A percentile compares a stretch with the other conserved stretches of the same genome.
Conservation (phyloP, 2,888 invertebrate genomes). For the Dicycla oo region DNA sequence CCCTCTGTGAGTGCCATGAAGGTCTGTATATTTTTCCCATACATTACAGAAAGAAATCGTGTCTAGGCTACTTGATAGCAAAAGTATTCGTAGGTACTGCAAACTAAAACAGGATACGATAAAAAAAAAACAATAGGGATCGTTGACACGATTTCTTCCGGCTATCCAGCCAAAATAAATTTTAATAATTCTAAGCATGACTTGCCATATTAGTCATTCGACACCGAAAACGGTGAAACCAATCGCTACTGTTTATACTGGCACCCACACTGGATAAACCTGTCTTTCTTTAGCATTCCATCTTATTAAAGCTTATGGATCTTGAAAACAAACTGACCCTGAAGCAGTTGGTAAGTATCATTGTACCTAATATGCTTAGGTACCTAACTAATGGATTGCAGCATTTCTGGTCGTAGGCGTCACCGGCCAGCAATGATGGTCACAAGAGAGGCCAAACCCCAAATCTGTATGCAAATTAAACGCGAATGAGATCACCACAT, state of each 20-base stretch:
- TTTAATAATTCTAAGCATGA: constrained; percentile 61
- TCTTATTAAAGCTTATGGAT: constrained; percentile 23
- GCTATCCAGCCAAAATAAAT: constrained; percentile 23
- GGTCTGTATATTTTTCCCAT: too few relatives aligned
- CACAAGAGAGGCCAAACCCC: constrained; percentile 76
- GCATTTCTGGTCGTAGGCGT: constrained; percentile 63
- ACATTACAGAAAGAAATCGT: background rate
- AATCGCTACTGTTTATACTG: constrained; percentile 44
- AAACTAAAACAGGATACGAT: constrained; percentile 36
- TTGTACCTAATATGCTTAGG: constrained; percentile 31
- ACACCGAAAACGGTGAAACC: constrained; percentile 32
- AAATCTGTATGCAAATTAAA: constrained; percentile 81
- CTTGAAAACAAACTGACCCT: constrained; percentile 42
- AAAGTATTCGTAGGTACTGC: constrained; percentile 36
- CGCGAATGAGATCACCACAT: constrained; percentile 81
- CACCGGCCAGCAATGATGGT: constrained; percentile 66
- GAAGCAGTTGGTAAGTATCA: constrained; percentile 11
- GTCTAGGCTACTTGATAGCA: constrained; percentile 17
- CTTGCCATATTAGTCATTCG: constrained; percentile 56
- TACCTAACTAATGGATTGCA: constrained; percentile 45
- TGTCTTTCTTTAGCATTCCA: constrained; percentile 36
- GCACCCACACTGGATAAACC: constrained; percentile 45
- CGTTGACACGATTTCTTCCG: constrained; percentile 56
- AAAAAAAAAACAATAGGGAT: constrained; percentile 44
- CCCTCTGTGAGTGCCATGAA: too few relatives aligned